Evolutionary conservation across 2,797 vertebrate species (phyloP).

Genomic region (Protosalanx chinensis): DNA sequence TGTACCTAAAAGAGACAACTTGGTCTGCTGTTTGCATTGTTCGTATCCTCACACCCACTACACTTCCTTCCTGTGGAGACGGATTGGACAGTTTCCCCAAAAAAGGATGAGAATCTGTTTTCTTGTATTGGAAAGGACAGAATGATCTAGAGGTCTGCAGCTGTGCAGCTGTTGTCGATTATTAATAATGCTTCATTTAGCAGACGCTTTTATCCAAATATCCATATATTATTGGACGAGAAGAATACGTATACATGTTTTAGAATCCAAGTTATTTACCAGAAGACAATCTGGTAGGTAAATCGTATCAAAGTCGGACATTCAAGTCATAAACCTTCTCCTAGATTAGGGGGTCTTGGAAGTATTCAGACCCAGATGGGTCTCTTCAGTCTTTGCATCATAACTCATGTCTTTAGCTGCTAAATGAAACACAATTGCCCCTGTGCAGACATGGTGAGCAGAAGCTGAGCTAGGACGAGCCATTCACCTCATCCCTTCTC

Average conservation of each 20-base stretch:
- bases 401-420: slow-evolving; percentile 24
- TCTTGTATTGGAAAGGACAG: neutral
- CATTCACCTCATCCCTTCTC: slow-evolving; percentile 28
- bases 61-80: slow-evolving; percentile 37
- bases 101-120: slow-evolving; percentile 12
- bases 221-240: no score
- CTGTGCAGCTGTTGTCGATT: no score
- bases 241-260: no score
- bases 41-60: slow-evolving; percentile 11
- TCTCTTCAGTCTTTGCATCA: slow-evolving; percentile 8
- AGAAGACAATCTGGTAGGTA: no score
- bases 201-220: no score
- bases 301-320: neutral
- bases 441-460: slow-evolving; percentile 17
- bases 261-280: no score
- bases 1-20: neutral
- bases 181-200: no score
- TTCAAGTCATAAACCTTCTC: slow-evolving; percentile 38
- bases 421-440: slow-evolving; percentile 29
- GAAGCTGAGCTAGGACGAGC: slow-evolving; percentile 14
- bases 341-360: neutral
- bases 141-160: neutral
- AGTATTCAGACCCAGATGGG: slow-evolving; percentile 10
- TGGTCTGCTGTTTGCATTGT: slow-evolving; percentile 18
- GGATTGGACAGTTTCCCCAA: slow-evolving; percentile 4